phyloP scores from a whole-genome alignment of 2,113 vertebrate genomes.

The Pica pica region DNA sequence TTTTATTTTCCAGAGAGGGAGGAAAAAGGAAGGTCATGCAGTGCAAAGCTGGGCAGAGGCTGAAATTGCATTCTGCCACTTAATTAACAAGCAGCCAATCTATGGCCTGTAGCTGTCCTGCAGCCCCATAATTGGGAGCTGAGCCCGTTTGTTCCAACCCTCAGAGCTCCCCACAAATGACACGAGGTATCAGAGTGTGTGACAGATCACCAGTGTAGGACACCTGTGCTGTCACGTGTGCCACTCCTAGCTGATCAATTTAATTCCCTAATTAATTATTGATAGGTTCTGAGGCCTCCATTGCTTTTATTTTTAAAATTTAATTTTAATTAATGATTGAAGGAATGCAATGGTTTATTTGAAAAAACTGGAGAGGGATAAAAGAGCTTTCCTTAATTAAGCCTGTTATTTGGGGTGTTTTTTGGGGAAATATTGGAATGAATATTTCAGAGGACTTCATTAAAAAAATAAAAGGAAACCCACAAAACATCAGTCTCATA shows the following conservation, averaged over 20 bases:
- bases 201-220: not conserved
- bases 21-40: not conserved
- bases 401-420: not conserved
- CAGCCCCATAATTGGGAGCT: conserved; percentile 3
- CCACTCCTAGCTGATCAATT: not conserved
- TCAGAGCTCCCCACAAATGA: not conserved
- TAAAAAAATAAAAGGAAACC: not conserved
- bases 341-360: not conserved
- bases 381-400: not conserved
- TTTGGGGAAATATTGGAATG: not conserved
- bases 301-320: not conserved
- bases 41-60: not conserved
- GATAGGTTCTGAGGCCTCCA: not conserved
- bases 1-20: conserved; percentile 16
- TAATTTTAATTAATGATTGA: not conserved
- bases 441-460: not conserved
- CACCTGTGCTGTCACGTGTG: not conserved
- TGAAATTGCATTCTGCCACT: conserved; percentile 12
- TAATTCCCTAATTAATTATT: not conserved
- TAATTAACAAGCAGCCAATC: conserved; percentile 24
- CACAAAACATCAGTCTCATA: not conserved
- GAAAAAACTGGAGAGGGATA: not conserved
- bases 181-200: not conserved
- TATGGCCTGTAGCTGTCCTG: not conserved
- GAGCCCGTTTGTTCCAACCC: not conserved